phyloP scores from a whole-genome alignment of 2,888 invertebrate genomes.

The Cepaea hortensis region DNA sequence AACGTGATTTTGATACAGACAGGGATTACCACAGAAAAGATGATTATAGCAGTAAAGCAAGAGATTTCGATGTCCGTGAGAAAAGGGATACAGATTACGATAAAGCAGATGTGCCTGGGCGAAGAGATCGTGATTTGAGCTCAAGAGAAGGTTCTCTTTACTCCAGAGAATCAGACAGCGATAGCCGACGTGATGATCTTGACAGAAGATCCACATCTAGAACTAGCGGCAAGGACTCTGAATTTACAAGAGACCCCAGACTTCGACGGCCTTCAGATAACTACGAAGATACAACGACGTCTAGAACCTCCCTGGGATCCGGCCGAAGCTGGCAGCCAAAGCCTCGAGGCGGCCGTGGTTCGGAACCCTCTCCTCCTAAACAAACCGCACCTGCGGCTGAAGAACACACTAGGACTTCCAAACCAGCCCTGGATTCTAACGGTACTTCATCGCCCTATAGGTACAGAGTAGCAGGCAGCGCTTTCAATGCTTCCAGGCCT shows the following conservation, averaged over 20 bases:
- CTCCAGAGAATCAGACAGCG: background rate
- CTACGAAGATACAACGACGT: background rate
- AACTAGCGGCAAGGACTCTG: background rate
- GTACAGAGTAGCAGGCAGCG: slow-evolving; percentile 44
- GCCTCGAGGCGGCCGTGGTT: slow-evolving; percentile 1
- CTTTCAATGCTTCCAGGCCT: slow-evolving; percentile 41
- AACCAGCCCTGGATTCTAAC: background rate
- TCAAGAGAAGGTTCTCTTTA: background rate
- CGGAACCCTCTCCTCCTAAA: slow-evolving; percentile 15
- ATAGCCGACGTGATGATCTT: background rate
- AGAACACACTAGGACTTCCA: background rate
- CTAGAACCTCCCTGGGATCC: slow-evolving; percentile 5
- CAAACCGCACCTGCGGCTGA: background rate
- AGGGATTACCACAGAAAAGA: background rate
- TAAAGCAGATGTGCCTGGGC: background rate
- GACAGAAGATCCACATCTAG: slow-evolving; percentile 14
- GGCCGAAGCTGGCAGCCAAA: slow-evolving; percentile 36
- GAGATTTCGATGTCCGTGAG: slow-evolving; percentile 25
- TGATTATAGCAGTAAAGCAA: background rate
- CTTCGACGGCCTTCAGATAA: background rate
- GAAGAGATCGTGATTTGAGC: slow-evolving; percentile 16
- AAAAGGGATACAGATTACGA: background rate
- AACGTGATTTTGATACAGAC: background rate
- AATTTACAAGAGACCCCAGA: slow-evolving; percentile 26
- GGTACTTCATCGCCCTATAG: slow-evolving; percentile 1